Evolutionary conservation across 2,888 invertebrate genomes (phyloP).

Genomic region (Orthonevra nobilis): DNA sequence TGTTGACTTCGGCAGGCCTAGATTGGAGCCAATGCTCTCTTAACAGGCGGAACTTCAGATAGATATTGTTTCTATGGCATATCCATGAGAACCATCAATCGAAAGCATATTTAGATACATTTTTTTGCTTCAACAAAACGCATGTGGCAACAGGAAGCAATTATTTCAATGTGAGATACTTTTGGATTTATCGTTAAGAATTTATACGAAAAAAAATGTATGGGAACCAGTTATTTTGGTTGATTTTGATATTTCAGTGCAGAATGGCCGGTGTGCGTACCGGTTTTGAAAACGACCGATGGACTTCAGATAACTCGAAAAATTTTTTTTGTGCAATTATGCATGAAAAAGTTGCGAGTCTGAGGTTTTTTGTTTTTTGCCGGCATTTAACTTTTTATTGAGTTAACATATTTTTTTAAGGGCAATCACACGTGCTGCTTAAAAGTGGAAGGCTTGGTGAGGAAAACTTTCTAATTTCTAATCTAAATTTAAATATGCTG

Average conservation of each 20-base stretch:
- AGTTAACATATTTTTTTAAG: no score
- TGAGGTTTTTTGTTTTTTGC: constrained; percentile 19
- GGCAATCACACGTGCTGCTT: no score
- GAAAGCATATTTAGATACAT: not conserved
- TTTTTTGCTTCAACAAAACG: constrained; percentile 17
- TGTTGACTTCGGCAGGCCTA: no score
- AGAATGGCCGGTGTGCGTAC: constrained; percentile 6
- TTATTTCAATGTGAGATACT: constrained; percentile 35
- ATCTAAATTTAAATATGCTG: no score
- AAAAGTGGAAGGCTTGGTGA: no score
- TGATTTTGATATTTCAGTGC: constrained; percentile 13
- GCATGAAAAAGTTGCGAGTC: constrained; percentile 1
- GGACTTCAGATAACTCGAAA: constrained; percentile 27
- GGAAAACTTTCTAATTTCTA: no score
- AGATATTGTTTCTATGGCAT: no score
- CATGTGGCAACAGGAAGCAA: constrained; percentile 2
- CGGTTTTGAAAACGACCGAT: constrained; percentile 32
- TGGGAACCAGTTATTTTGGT: constrained; percentile 27
- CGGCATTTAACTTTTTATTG: no score
- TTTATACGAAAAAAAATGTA: constrained; percentile 29
- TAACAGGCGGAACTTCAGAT: no score
- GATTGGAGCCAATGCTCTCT: not conserved
- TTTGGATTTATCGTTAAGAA: constrained; percentile 12
- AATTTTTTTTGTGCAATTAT: constrained; percentile 38
- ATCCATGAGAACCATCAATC: no score